Evolutionary conservation across 2,888 invertebrate genomes (phyloP), one percentile per base, ranked within the genome.

Genomic region (Eugnorisma glareosa): DNA sequence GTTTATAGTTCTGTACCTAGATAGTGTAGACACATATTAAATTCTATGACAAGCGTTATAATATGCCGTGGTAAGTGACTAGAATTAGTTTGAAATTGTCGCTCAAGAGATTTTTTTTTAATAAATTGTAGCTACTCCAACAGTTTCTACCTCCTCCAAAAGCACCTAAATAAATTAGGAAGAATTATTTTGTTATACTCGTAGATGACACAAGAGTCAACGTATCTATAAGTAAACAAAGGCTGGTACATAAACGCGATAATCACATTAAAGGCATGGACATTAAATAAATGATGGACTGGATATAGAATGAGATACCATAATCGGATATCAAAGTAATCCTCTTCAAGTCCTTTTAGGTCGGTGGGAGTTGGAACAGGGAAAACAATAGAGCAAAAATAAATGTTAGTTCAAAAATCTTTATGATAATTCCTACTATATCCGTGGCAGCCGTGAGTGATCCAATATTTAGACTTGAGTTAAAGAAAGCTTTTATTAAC

Each of bases 261-360:
- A 35, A 73, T 75, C 43, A 70, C 28, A 71, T 59, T 57, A 54
- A 5, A 66, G 37, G 21, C 48, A 71, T 78, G 37, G 18, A 8
- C 51, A 59, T 70, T 73, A 59, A 35, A 81, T 73, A 59, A 35
- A 81, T 45, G 64, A 81, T 35, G 37, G 15, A 59, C 24, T 31
- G 11, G 51, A 40, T 57, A 59, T 24, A 40, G 51, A 68, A 72
- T 74, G 43, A 57, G 61, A 74, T 74, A 71, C 28, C 66, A 63
- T 75, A 78, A 78, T 85, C 86, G 73, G 82, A 82, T 86, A 75
- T 78, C 48, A 64, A 59, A 73, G 51, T 82, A 75, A 85, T 85
- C 78, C 73, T 61, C 61, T 68, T 69, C 72, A 64, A 74, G 45
- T 40, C 64, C 66, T 67, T 73, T 61, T 28, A 72, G 74, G 28